A percentile compares a stretch with the other conserved stretches of the same genome.
Evolutionary conservation across 2,888 invertebrate genomes (phyloP).

Genomic region (Aphidoletes aphidimyza): DNA sequence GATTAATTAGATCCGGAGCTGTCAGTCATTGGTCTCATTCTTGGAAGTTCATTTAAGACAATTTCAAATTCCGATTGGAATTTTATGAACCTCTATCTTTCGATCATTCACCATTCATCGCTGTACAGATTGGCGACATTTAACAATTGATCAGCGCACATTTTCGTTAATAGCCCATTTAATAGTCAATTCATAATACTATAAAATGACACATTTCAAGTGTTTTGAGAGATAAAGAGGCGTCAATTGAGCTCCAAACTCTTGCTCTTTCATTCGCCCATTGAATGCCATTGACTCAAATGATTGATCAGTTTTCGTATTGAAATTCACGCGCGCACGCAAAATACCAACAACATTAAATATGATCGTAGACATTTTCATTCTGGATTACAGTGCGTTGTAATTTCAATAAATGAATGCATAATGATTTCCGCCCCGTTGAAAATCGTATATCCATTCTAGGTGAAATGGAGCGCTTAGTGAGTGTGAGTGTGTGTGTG

Average conservation of each 20-base stretch:
- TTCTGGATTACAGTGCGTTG: neutral
- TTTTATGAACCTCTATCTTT: neutral
- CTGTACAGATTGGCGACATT: neutral
- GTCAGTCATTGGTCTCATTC: neutral
- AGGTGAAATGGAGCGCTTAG: neutral
- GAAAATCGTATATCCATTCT: neutral
- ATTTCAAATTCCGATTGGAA: no score
- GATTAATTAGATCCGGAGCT: constrained; percentile 28
- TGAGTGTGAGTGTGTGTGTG: no score
- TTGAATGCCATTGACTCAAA: neutral
- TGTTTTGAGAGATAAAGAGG: constrained; percentile 2
- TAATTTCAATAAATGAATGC: constrained; percentile 30
- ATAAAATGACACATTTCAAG: neutral
- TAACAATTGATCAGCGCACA: neutral
- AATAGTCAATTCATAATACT: neutral
- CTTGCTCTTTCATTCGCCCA: constrained; percentile 15
- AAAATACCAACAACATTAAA: no score
- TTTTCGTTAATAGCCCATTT: neutral
- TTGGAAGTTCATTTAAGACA: neutral
- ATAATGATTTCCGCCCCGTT: constrained; percentile 23
- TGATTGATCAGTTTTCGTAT: constrained; percentile 29
- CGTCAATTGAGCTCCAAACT: constrained; percentile 11
- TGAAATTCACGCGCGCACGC: neutral
- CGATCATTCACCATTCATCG: neutral
- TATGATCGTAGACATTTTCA: neutral